Percentiles rank a stretch among this genome's conserved stretches.
Conservation (phyloP, 2,797 vertebrate genomes). For the Potorous gilbertii region DNA sequence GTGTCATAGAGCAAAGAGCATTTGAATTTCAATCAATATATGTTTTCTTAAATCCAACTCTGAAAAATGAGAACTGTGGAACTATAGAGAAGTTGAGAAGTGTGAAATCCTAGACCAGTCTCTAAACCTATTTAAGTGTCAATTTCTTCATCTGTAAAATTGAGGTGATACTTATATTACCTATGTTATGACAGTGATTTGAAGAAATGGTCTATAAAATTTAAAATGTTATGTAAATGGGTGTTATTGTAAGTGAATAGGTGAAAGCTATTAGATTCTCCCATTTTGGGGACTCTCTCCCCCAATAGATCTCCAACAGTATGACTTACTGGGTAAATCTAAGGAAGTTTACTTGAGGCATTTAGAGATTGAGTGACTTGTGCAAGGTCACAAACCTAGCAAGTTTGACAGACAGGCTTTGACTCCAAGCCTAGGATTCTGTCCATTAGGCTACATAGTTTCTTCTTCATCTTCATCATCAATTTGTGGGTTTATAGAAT, state of each 20-base stretch:
- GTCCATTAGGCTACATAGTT: not conserved
- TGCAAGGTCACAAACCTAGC: not conserved
- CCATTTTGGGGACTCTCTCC: no score
- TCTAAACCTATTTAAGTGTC: not conserved
- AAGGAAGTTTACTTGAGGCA: not conserved
- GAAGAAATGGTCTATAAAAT: no score
- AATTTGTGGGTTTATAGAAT: not conserved
- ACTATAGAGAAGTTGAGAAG: no score
- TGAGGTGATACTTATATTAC: no score
- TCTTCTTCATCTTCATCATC: not conserved
- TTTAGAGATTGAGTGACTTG: not conserved
- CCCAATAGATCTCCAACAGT: not conserved
- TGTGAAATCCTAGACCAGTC: not conserved
- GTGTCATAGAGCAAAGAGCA: not conserved
- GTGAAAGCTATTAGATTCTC: no score
- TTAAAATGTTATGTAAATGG: no score
- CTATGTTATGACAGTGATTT: no score
- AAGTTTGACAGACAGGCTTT: not conserved
- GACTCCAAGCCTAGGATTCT: not conserved
- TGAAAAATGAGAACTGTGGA: no score
- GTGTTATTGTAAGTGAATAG: no score
- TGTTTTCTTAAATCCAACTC: no score
- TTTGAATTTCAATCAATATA: no score
- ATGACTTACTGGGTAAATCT: not conserved
- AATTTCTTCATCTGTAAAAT: not conserved